phyloP scores from a whole-genome alignment of 2,113 vertebrate genomes.

The Benthochromis sp. region DNA sequence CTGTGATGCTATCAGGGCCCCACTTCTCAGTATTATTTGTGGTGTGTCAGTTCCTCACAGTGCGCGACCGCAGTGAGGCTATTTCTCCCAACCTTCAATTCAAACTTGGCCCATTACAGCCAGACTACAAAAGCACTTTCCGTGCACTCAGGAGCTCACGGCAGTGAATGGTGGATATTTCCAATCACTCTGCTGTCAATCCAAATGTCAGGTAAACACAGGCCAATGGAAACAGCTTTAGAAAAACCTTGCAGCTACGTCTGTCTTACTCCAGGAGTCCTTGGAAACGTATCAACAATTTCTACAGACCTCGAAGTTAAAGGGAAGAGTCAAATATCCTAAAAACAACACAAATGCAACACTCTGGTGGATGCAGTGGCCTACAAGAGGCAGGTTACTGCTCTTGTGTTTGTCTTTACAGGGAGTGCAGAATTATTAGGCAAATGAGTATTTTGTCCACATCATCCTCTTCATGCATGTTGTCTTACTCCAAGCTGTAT shows the following conservation, averaged over 20 bases:
- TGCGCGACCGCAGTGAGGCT: conserved; percentile 72
- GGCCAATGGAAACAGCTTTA: conserved; percentile 75
- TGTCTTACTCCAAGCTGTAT: too few relatives aligned
- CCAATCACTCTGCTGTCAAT: conserved; percentile 82
- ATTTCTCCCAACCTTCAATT: conserved; percentile 82
- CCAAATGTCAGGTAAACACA: conserved; percentile 82
- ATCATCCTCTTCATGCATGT: too few relatives aligned
- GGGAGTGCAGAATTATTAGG: too few relatives aligned
- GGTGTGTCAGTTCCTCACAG: conserved; percentile 77
- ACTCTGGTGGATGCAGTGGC: conserved; percentile 7
- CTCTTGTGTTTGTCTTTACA: conserved; percentile 18
- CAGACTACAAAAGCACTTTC: conserved; percentile 83
- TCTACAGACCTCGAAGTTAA: conserved; percentile 69
- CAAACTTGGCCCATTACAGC: conserved; percentile 81
- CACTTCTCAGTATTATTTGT: conserved; percentile 72
- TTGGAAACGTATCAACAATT: conserved; percentile 69
- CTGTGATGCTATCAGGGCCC: conserved; percentile 67
- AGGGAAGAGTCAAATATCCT: conserved; percentile 66
- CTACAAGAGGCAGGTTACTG: conserved; percentile 29
- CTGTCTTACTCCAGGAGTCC: conserved; percentile 66
- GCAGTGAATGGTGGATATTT: conserved; percentile 81
- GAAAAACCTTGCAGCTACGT: conserved; percentile 68
- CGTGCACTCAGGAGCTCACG: conserved; percentile 75
- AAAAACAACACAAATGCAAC: conserved; percentile 45
- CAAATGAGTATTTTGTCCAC: too few relatives aligned